Percentiles rank a stretch among this genome's conserved stretches.
These are phyloP conservation scores for Lathronympha strigana DNA, from an alignment of 2,888 invertebrate genomes.

Conservation along the genomic window DNA sequence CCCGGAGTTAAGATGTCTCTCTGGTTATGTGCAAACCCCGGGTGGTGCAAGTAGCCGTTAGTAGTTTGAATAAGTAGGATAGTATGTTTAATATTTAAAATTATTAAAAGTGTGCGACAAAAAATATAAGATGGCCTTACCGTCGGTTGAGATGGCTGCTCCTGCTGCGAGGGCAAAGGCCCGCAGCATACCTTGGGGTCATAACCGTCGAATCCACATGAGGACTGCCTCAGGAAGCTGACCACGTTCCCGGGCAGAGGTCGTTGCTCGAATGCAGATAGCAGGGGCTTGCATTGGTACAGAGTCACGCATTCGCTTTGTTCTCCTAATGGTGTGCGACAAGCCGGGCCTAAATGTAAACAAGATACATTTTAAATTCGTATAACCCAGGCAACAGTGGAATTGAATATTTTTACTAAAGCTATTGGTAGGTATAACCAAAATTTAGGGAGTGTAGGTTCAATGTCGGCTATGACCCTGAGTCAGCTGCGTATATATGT, in stretches of 20 bases:
- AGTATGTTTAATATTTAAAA: too few species aligned
- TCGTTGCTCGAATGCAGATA: conserved; percentile 68
- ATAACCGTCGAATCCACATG: conserved; percentile 80
- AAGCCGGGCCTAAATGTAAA: conserved; percentile 52
- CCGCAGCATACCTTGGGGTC: conserved; percentile 83
- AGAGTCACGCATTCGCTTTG: conserved; percentile 77
- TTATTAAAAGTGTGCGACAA: not conserved
- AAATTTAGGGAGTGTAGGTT: too few species aligned
- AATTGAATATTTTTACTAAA: too few species aligned
- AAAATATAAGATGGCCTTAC: conserved; percentile 40
- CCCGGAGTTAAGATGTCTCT: too few species aligned
- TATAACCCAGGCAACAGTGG: too few species aligned
- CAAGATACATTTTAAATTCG: too few species aligned
- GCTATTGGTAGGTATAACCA: too few species aligned
- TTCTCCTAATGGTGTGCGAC: conserved; percentile 73
- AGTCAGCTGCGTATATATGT: too few species aligned
- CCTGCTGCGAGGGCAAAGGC: conserved; percentile 55
- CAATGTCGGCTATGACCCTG: too few species aligned
- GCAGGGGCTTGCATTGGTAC: conserved; percentile 72
- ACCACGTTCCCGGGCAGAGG: conserved; percentile 65
- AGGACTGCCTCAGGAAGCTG: conserved; percentile 76
- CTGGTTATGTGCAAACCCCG: too few species aligned
- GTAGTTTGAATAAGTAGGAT: too few species aligned
- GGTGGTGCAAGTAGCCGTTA: too few species aligned
- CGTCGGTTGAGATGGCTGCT: conserved; percentile 43